A percentile compares a stretch with the other conserved stretches of the same genome.
Evolutionary conservation across 2,888 invertebrate species (phyloP).

Genomic region (Hymenopus coronatus): DNA sequence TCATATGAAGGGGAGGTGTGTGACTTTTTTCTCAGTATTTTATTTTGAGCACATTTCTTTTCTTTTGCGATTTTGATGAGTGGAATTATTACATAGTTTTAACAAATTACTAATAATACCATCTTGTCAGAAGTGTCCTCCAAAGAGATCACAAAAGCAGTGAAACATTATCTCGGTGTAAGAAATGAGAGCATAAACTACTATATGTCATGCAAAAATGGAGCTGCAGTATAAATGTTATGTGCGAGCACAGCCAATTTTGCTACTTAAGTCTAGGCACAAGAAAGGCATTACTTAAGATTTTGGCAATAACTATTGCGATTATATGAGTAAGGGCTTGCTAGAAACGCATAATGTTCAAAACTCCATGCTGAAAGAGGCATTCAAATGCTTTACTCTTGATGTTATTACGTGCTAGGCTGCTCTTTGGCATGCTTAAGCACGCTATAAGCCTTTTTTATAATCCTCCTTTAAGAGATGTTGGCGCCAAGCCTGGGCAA

Average conservation of each 20-base stretch:
- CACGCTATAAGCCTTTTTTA: not conserved
- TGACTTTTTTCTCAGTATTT: no score
- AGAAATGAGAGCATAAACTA: not conserved
- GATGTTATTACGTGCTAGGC: not conserved
- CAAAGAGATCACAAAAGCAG: no score
- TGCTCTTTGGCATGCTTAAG: not conserved
- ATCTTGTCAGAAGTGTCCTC: no score
- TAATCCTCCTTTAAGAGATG: not conserved
- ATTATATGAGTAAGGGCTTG: not conserved
- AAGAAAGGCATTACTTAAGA: not conserved
- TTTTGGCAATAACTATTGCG: not conserved
- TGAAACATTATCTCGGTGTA: not conserved
- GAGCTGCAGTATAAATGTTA: not conserved
- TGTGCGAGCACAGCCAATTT: not conserved
- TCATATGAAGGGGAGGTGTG: no score
- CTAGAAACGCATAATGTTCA: not conserved
- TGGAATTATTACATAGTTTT: no score
- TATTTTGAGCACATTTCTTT: no score
- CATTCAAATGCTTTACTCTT: not conserved
- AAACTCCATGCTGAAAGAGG: not conserved
- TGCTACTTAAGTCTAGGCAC: not conserved
- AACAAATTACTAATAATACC: no score
- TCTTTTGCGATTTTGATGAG: no score
- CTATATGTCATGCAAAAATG: not conserved
- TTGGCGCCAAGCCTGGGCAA: not conserved